phyloP scores from a whole-genome alignment of 2,113 vertebrate genomes.

The Podarcis muralis region DNA sequence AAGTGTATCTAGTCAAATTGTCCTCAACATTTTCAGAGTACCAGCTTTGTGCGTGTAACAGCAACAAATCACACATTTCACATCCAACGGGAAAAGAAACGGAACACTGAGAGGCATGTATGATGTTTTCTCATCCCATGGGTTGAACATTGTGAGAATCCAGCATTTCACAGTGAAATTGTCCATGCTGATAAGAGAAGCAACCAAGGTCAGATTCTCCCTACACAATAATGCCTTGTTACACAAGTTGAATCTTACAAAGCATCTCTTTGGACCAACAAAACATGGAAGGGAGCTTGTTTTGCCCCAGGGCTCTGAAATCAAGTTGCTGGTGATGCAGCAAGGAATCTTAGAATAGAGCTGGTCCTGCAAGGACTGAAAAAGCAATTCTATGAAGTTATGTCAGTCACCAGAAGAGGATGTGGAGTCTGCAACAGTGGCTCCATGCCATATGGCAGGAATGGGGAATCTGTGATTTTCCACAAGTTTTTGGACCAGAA shows the following conservation, averaged over 20 bases:
- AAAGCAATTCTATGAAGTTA: not conserved
- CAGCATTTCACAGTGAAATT: not conserved
- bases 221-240: slow-evolving; percentile 12
- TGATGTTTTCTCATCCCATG: not conserved
- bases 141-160: not conserved
- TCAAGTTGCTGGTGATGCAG: slow-evolving; percentile 16
- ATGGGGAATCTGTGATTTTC: not conserved
- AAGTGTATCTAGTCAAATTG: not conserved
- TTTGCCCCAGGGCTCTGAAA: slow-evolving; percentile 50
- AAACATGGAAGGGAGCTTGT: slow-evolving; percentile 62
- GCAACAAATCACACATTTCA: not conserved
- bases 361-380: not conserved
- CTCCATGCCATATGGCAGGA: not conserved
- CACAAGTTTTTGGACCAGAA: not conserved
- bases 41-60: not conserved
- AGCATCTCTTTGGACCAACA: slow-evolving; percentile 57
- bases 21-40: not conserved
- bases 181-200: slow-evolving; percentile 11
- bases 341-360: slow-evolving; percentile 1
- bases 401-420: not conserved
- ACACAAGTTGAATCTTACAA: slow-evolving; percentile 51
- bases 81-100: not conserved
- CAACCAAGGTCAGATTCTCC: slow-evolving; percentile 19
- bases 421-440: not conserved
- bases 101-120: rapidly evolving